A percentile compares a stretch with the other conserved stretches of the same genome.
Conservation (phyloP, 1,140 invertebrate genomes). For the Ylistrum balloti region DNA sequence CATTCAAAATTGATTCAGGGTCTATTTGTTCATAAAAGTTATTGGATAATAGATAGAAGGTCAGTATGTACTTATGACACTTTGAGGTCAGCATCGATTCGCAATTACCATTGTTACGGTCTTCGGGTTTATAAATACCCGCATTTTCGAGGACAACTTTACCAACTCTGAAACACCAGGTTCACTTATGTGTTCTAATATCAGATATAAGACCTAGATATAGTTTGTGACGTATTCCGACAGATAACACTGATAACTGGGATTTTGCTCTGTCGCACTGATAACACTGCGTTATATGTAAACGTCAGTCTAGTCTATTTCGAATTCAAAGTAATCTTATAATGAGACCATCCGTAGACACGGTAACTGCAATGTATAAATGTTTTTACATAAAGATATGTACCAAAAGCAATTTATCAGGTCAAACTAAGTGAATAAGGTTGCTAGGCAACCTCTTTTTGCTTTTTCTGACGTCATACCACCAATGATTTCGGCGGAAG, state of each 20-base stretch:
- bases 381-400: background rate
- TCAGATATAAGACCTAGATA: background rate
- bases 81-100: too few species aligned
- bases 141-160: too few species aligned
- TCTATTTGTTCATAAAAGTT: too few species aligned
- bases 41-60: too few species aligned
- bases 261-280: too few species aligned
- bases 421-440: background rate
- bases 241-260: background rate
- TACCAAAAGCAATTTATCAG: background rate
- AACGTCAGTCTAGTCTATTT: background rate
- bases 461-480: background rate
- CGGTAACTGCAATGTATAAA: background rate
- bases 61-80: too few species aligned
- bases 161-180: too few species aligned
- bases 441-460: conserved; percentile 23
- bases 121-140: background rate
- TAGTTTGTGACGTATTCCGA: background rate
- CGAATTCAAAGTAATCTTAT: background rate
- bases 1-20: too few species aligned
- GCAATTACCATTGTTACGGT: too few species aligned
- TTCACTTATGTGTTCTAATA: too few species aligned
- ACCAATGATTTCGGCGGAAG: background rate
- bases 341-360: background rate
- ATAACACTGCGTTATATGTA: background rate